phyloP scores from a whole-genome alignment of 2,888 invertebrate species.

The Euzophera pinguis region DNA sequence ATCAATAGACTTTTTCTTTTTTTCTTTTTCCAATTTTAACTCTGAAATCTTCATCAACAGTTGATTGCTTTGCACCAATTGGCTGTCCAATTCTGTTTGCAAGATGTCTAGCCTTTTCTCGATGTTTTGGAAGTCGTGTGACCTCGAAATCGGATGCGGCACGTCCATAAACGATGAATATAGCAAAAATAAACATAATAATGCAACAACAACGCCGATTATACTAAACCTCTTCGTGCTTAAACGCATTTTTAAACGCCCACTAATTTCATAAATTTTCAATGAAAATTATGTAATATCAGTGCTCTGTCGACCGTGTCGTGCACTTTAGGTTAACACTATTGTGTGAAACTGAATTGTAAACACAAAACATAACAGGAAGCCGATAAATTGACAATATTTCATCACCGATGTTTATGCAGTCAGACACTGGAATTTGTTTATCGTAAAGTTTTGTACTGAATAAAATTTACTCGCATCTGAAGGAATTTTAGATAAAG shows the following conservation, averaged over 20 bases:
- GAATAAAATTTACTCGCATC: neutral
- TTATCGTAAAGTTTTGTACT: neutral
- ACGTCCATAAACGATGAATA: conserved; percentile 48
- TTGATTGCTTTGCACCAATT: conserved; percentile 47
- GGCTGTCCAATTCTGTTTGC: conserved; percentile 42
- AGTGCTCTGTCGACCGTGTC: conserved; percentile 22
- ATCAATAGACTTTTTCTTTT: conserved; percentile 20
- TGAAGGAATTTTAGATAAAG: no score
- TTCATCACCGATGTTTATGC: neutral
- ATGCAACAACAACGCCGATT: conserved; percentile 32
- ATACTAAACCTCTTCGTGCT: conserved; percentile 52
- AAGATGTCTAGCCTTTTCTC: conserved; percentile 46
- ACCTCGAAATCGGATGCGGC: conserved; percentile 28
- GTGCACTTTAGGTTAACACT: conserved; percentile 23
- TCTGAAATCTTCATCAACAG: conserved; percentile 46
- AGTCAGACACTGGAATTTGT: conserved; percentile 42
- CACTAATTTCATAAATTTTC: neutral
- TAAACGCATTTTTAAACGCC: conserved; percentile 54
- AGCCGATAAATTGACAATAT: neutral
- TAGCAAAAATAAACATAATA: conserved; percentile 53
- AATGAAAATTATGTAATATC: conserved; percentile 12
- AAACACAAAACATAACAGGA: conserved; percentile 22
- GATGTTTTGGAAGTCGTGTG: conserved; percentile 32
- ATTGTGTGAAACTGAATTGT: conserved; percentile 22
- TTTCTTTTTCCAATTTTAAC: conserved; percentile 33